Conservation (phyloP, 1,140 invertebrate genomes). For the Philopotamus ludificatus region DNA sequence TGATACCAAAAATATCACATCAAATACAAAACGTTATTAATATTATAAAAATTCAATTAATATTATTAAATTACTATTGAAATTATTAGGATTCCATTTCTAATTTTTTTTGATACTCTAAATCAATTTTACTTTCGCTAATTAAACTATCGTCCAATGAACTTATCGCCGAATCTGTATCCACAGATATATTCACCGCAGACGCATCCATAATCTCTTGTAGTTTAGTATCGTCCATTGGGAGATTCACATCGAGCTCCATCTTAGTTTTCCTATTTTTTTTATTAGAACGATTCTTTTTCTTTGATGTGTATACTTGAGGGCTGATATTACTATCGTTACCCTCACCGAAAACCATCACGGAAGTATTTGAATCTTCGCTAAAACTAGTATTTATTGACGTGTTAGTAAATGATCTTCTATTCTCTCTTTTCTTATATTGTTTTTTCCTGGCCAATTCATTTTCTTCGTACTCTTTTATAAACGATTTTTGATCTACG, state of each 20-base stretch:
- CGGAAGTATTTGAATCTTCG: not conserved
- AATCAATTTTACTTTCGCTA: conserved; percentile 15
- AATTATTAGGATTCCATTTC: not conserved
- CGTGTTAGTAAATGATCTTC: conserved; percentile 1
- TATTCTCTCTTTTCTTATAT: conserved; percentile 6
- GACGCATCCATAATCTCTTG: not conserved
- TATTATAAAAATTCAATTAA: not conserved
- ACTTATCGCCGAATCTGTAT: conserved; percentile 33
- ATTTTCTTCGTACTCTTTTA: conserved; percentile 53
- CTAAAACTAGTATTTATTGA: conserved; percentile 9
- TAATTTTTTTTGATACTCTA: too few relatives aligned
- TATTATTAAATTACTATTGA: not conserved
- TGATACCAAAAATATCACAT: not conserved
- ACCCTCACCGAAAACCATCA: conserved; percentile 22
- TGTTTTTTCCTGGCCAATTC: conserved; percentile 24
- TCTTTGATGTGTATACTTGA: conserved; percentile 9
- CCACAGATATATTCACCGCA: conserved; percentile 14
- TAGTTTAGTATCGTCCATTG: not conserved
- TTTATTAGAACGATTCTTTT: conserved; percentile 5
- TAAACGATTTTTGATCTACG: conserved; percentile 51
- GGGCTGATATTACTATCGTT: not conserved
- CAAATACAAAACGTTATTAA: not conserved
- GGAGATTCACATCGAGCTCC: conserved; percentile 20
- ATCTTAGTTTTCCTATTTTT: conserved; percentile 21
- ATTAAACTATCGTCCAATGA: conserved; percentile 37